These are phyloP conservation scores for Hermatobates lingyangjiaoensis DNA, from an alignment of 1,140 invertebrate species.

Conservation along the genomic window DNA sequence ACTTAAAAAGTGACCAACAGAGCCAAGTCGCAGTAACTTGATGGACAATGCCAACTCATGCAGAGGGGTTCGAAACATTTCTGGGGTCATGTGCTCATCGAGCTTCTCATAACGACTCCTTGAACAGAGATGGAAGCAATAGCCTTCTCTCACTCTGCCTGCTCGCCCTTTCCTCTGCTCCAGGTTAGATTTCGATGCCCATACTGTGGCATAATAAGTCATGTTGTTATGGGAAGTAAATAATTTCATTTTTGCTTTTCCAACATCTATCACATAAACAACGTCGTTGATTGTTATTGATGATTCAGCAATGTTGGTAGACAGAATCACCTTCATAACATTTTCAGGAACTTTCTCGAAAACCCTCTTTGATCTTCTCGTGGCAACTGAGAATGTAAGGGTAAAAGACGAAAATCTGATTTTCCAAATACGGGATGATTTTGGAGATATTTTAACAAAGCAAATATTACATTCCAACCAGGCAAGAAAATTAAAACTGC, in stretches of 20 bases:
- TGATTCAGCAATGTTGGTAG: conserved; percentile 84
- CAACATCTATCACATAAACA: conserved; percentile 87
- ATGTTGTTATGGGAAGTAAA: conserved; percentile 92
- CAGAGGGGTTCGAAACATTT: conserved; percentile 88
- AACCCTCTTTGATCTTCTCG: conserved; percentile 72
- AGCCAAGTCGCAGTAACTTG: conserved; percentile 71
- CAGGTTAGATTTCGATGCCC: conserved; percentile 80
- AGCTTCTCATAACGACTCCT: conserved; percentile 39
- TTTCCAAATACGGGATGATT: conserved; percentile 57
- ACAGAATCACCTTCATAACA: conserved; percentile 61
- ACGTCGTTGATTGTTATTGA: conserved; percentile 94
- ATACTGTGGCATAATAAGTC: conserved; percentile 84
- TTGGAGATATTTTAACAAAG: conserved; percentile 67
- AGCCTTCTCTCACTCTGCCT: conserved; percentile 68
- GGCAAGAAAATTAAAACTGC: conserved; percentile 83
- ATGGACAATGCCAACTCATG: conserved; percentile 74
- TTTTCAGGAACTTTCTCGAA: conserved; percentile 54
- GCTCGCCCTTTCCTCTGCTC: conserved; percentile 80
- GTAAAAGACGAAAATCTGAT: conserved; percentile 46
- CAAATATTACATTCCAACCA: conserved; percentile 88
- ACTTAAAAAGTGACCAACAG: conserved; percentile 76
- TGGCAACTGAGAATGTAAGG: conserved; percentile 77
- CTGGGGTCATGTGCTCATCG: conserved; percentile 81
- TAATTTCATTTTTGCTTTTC: conserved; percentile 87
- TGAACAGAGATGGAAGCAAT: conserved; percentile 78